Evolutionary conservation across 2,113 vertebrate genomes (phyloP).

Genomic region (Prochilodus magdalenae): DNA sequence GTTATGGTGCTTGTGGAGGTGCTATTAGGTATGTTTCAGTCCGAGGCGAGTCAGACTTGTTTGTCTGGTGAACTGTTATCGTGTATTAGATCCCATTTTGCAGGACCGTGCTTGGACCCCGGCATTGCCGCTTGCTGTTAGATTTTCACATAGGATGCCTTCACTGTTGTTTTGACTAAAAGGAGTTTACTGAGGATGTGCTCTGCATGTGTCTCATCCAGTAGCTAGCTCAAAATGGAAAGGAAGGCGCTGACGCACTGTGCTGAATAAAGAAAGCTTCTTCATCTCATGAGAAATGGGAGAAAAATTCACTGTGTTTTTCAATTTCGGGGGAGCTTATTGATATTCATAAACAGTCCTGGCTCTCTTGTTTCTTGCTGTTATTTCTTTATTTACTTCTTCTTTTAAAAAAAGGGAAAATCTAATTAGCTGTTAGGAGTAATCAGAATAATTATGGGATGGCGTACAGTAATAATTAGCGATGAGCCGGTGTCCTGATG

Average conservation of each 20-base stretch:
- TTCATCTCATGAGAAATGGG: neutral
- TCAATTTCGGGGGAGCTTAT: conserved; percentile 2
- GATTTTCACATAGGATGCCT: neutral
- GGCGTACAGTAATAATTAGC: conserved; percentile 52
- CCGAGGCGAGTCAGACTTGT: no score
- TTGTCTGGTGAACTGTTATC: no score
- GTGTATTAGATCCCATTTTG: no score
- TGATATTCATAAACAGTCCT: conserved; percentile 29
- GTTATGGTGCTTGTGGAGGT: no score
- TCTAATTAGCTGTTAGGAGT: conserved; percentile 46
- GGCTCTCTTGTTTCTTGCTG: neutral
- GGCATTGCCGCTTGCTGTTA: neutral
- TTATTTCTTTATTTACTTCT: conserved; percentile 37
- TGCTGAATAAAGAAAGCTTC: conserved; percentile 1
- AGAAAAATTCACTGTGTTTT: neutral
- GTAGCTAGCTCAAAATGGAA: neutral
- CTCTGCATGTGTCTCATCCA: neutral
- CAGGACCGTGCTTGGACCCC: neutral
- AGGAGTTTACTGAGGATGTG: neutral
- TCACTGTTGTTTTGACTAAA: neutral
- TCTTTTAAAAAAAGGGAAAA: conserved; percentile 29
- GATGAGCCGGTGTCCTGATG: conserved; percentile 37
- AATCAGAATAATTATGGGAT: conserved; percentile 51
- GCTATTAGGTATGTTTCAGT: no score
- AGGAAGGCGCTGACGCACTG: neutral